phyloP scores from a whole-genome alignment of 1,140 invertebrate genomes.

The Hycleus cichorii region DNA sequence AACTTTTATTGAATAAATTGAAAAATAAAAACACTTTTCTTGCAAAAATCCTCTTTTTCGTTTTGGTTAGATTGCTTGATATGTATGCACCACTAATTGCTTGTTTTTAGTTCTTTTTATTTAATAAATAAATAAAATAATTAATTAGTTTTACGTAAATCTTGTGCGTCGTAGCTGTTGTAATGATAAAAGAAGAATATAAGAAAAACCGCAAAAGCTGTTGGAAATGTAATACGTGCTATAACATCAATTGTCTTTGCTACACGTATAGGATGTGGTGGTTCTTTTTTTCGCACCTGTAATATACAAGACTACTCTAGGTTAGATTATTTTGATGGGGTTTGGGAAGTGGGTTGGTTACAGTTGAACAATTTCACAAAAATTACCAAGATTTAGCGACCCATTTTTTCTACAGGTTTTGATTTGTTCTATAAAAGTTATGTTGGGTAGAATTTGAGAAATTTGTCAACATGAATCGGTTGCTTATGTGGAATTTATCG shows the following conservation, averaged over 20 bases:
- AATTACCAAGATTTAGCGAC: too few species aligned
- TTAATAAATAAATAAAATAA: neutral
- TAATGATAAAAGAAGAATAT: conserved; percentile 93
- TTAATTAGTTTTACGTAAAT: neutral
- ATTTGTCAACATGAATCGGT: neutral
- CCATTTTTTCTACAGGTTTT: too few species aligned
- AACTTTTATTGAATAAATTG: conserved; percentile 1
- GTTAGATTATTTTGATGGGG: conserved; percentile 27
- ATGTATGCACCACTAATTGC: conserved; percentile 12
- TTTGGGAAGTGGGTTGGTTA: neutral
- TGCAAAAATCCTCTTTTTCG: neutral
- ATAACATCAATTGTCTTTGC: conserved; percentile 93
- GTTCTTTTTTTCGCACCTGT: conserved; percentile 80
- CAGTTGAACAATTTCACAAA: neutral
- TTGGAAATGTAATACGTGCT: conserved; percentile 84
- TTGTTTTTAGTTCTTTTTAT: neutral
- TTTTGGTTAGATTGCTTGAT: conserved; percentile 12
- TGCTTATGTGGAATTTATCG: too few species aligned
- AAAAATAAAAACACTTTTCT: neutral
- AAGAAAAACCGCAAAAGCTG: conserved; percentile 84
- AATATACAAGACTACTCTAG: conserved; percentile 43
- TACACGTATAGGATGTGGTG: conserved; percentile 82
- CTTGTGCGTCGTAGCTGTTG: conserved; percentile 50
- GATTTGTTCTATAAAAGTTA: too few species aligned
- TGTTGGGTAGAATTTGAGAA: neutral